A percentile compares a stretch with the other conserved stretches of the same genome.
Evolutionary conservation across 2,888 invertebrate species (phyloP).

Genomic region (Protophormia terraenovae): DNA sequence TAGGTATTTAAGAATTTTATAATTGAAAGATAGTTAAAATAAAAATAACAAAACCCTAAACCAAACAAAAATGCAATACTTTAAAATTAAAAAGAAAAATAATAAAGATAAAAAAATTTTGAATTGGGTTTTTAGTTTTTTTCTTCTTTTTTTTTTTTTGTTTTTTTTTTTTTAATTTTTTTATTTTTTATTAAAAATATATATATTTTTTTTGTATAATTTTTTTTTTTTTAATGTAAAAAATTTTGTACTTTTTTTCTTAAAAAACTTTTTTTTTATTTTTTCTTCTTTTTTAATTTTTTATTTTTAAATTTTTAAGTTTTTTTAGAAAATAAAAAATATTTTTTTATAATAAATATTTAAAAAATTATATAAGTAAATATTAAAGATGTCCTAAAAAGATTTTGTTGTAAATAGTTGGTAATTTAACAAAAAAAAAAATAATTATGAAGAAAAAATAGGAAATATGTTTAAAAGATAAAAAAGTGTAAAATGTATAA

Average conservation of each 20-base stretch:
- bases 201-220: conserved; percentile 36
- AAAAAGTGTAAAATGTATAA: not conserved
- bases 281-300: conserved; percentile 40
- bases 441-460: conserved; percentile 24
- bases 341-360: conserved; percentile 50
- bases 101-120: conserved; percentile 56
- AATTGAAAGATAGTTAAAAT: conserved; percentile 5
- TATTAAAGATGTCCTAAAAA: conserved; percentile 60
- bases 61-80: conserved; percentile 42
- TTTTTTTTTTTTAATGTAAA: conserved; percentile 43
- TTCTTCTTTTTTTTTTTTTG: conserved; percentile 44
- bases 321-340: conserved; percentile 54
- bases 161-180: conserved; percentile 52
- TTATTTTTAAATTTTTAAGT: conserved; percentile 23
- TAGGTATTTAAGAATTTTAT: not conserved
- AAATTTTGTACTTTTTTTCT: conserved; percentile 51
- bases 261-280: conserved; percentile 24
- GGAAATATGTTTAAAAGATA: not conserved
- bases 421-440: conserved; percentile 36
- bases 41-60: conserved; percentile 23
- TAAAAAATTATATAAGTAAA: conserved; percentile 37
- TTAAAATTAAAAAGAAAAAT: conserved; percentile 42
- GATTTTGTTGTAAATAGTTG: conserved; percentile 54
- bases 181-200: conserved; percentile 48
- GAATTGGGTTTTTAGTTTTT: conserved; percentile 46